Conservation (phyloP, 2,888 invertebrate species). For the Meiosimyza platycephala region DNA sequence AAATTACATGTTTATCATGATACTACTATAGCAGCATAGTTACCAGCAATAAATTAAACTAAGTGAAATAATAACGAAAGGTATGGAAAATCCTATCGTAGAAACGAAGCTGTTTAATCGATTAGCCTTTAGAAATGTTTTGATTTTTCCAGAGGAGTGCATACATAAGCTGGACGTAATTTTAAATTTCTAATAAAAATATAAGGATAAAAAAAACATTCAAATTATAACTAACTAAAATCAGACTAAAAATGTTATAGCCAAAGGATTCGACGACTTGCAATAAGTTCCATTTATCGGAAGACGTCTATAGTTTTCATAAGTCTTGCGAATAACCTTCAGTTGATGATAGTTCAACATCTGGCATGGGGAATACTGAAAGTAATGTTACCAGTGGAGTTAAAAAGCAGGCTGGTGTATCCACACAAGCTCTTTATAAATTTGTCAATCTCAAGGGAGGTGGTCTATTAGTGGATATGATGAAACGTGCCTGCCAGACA, state of each 20-base stretch:
- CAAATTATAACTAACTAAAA: background rate
- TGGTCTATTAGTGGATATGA: slow-evolving; percentile 92
- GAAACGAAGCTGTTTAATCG: slow-evolving; percentile 29
- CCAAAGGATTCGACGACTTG: background rate
- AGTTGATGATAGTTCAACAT: no score
- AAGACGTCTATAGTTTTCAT: no score
- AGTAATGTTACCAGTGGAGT: slow-evolving; percentile 94
- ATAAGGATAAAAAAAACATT: no score
- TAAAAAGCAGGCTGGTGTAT: slow-evolving; percentile 92
- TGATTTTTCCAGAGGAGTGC: background rate
- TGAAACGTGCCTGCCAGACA: slow-evolving; percentile 89
- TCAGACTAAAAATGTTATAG: slow-evolving; percentile 4
- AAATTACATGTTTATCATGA: no score
- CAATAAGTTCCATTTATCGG: no score
- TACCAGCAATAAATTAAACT: no score
- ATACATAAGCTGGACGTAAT: background rate
- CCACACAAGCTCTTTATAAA: slow-evolving; percentile 86
- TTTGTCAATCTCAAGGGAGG: slow-evolving; percentile 93
- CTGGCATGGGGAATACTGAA: slow-evolving; percentile 83
- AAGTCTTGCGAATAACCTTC: no score
- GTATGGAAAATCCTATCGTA: background rate
- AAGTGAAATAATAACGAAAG: no score
- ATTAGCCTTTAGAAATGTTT: slow-evolving; percentile 12
- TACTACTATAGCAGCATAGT: no score
- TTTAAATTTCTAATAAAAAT: background rate